Evolutionary conservation across 2,797 vertebrate genomes (phyloP).

Genomic region (Platyrinchus mystaceus): DNA sequence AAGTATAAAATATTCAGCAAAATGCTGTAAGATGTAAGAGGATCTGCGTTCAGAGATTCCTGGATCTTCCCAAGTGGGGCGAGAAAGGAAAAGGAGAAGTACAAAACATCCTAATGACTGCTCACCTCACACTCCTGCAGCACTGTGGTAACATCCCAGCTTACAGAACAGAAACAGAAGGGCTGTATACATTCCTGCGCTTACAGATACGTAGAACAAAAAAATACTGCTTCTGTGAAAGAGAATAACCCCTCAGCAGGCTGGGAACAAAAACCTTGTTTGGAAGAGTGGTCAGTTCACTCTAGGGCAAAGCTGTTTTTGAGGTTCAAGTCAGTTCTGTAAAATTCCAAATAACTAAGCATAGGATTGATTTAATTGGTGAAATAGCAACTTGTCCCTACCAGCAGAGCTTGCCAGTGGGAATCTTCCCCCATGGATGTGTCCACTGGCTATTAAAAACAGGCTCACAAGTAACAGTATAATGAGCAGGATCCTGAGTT

Average conservation of each 20-base stretch:
- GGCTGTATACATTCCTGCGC: neutral
- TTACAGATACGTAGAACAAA: neutral
- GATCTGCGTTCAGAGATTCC: neutral
- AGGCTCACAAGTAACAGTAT: neutral
- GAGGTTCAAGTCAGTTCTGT: neutral
- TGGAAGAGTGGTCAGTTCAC: neutral
- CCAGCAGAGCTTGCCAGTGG: neutral
- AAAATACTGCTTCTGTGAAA: neutral
- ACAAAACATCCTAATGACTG: neutral
- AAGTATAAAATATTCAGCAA: neutral
- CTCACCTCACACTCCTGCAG: neutral
- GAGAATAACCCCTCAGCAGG: neutral
- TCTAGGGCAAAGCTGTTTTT: neutral
- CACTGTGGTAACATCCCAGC: neutral
- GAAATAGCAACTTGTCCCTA: neutral
- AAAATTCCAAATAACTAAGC: neutral
- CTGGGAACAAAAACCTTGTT: neutral
- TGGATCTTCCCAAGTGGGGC: neutral
- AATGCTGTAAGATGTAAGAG: neutral
- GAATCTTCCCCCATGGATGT: neutral
- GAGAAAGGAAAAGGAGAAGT: neutral
- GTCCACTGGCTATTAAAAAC: neutral
- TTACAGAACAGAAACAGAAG: neutral
- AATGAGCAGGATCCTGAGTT: neutral
- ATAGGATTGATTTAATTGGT: neutral